Evolutionary conservation across 2,113 vertebrate species (phyloP).

Genomic region (Antechinus flavipes): DNA sequence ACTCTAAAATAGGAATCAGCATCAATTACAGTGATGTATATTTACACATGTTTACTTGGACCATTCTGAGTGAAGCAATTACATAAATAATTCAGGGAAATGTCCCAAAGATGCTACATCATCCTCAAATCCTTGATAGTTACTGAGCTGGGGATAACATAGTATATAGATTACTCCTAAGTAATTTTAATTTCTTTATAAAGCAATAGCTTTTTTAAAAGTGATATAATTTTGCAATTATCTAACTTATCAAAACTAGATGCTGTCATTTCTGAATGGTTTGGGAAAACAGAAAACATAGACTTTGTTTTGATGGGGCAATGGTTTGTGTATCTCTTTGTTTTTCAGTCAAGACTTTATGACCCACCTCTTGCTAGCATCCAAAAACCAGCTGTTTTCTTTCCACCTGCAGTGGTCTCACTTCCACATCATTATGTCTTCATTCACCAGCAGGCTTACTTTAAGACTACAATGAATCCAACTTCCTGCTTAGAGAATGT

Average conservation of each 20-base stretch:
- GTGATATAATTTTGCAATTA: background rate
- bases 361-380: conserved; percentile 31
- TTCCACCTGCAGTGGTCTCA: conserved; percentile 47
- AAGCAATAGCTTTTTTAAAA: background rate
- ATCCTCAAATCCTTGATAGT: background rate
- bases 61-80: background rate
- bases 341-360: conserved; percentile 43
- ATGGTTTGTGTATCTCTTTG: conserved; percentile 30
- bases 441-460: background rate
- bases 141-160: background rate
- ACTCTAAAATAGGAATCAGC: background rate
- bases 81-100: background rate
- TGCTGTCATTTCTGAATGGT: background rate
- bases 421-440: conserved; percentile 51
- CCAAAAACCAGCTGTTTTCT: conserved; percentile 17
- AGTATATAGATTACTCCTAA: background rate
- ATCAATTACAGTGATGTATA: background rate
- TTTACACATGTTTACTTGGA: background rate
- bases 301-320: background rate
- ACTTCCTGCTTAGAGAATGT: conserved; percentile 54
- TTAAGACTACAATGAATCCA: conserved; percentile 28
- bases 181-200: background rate
- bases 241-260: background rate
- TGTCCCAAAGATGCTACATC: background rate
- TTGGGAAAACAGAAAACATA: conserved; percentile 29